Conservation (phyloP, 2,888 invertebrate genomes). For the Amphipyra berbera region DNA sequence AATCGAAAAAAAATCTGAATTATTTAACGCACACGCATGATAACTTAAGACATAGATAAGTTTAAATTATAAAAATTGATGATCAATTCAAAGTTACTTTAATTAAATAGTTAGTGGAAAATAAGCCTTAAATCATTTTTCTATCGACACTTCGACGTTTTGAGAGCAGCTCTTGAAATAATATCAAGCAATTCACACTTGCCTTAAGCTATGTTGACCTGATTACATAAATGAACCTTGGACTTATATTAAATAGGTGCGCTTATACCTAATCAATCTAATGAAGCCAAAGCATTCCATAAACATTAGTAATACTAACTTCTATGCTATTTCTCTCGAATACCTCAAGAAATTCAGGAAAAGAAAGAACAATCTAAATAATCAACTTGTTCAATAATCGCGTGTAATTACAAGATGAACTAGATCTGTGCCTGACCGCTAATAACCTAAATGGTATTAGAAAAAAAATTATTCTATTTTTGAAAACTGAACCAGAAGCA, state of each 20-base stretch:
- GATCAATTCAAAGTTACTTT: background rate
- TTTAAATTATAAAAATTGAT: background rate
- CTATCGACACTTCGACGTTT: conserved; percentile 25
- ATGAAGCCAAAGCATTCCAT: conserved; percentile 45
- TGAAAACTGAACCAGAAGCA: conserved; percentile 31
- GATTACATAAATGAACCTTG: conserved; percentile 59
- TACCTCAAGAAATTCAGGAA: background rate
- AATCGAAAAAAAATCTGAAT: too few relatives aligned
- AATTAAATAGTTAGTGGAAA: conserved; percentile 20
- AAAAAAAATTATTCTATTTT: conserved; percentile 30
- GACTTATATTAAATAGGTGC: conserved; percentile 48
- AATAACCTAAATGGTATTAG: conserved; percentile 37
- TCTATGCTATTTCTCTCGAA: conserved; percentile 4
- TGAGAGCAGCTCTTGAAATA: conserved; percentile 40
- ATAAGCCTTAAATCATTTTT: conserved; percentile 36
- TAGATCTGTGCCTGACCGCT: conserved; percentile 44
- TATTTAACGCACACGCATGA: too few relatives aligned
- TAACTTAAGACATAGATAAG: too few relatives aligned
- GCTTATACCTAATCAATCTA: conserved; percentile 40
- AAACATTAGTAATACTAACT: conserved; percentile 15
- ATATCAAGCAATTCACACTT: conserved; percentile 48
- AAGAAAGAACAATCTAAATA: background rate
- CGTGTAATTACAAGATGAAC: conserved; percentile 9
- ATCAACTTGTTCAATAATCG: conserved; percentile 6
- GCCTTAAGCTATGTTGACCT: conserved; percentile 42